Conservation (phyloP, 1,140 invertebrate species). For the Heliconius hermathena region DNA sequence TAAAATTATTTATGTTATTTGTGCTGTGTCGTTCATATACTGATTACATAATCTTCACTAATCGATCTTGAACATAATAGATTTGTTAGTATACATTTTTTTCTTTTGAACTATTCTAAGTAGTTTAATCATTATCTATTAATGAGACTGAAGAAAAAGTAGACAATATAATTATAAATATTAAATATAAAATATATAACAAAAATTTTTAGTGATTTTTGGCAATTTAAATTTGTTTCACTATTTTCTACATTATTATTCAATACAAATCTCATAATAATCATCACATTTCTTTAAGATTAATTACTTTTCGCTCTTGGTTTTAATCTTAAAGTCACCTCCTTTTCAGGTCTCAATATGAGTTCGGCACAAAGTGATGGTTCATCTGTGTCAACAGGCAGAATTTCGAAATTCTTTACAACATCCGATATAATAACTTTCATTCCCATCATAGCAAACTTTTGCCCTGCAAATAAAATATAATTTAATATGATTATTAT, state of each 20-base stretch:
- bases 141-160: not conserved
- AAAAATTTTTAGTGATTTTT: not conserved
- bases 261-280: not conserved
- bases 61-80: too few relatives aligned
- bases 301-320: conserved; percentile 17
- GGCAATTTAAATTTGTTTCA: not conserved
- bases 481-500: not conserved
- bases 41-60: too few relatives aligned
- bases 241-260: not conserved
- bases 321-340: conserved; percentile 49
- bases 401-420: conserved; percentile 84
- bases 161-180: too few relatives aligned
- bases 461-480: conserved; percentile 83
- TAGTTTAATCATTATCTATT: too few relatives aligned
- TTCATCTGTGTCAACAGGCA: conserved; percentile 65
- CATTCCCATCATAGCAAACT: conserved; percentile 90
- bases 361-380: conserved; percentile 75
- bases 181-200: not conserved
- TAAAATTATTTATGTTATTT: too few relatives aligned
- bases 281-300: not conserved
- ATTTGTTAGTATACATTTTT: too few relatives aligned
- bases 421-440: conserved; percentile 87
- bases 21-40: too few relatives aligned
- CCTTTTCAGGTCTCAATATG: conserved; percentile 72
- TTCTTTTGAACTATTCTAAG: too few relatives aligned